Conservation (phyloP, 2,797 vertebrate species). For the Ibycter americanus region DNA sequence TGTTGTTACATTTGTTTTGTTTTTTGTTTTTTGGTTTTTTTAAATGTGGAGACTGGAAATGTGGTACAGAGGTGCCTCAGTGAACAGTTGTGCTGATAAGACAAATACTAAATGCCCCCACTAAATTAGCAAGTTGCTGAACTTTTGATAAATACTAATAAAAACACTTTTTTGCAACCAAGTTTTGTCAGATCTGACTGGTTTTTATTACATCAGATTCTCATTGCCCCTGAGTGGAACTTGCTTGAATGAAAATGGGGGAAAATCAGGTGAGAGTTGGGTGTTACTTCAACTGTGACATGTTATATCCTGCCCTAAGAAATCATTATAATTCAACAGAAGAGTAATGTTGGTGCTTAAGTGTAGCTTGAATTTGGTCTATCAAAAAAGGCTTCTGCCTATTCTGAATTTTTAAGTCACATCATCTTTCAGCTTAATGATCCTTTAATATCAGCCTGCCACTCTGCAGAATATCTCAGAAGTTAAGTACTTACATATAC, state of each 20-base stretch:
- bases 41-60: not conserved
- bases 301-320: not conserved
- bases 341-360: not conserved
- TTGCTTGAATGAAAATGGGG: not conserved
- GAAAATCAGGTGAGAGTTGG: not conserved
- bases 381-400: slow-evolving; percentile 17
- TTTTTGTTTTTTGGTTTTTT: not conserved
- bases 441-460: slow-evolving; percentile 24
- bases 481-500: slow-evolving; percentile 91
- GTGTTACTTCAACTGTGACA: not conserved
- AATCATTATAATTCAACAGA: not conserved
- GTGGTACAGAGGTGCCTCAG: not conserved
- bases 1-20: not conserved
- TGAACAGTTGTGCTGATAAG: not conserved
- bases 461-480: not conserved
- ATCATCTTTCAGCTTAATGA: slow-evolving; percentile 31
- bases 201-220: not conserved
- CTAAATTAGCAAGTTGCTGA: not conserved
- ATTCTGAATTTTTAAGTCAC: slow-evolving; percentile 26
- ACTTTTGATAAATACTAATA: not conserved
- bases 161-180: not conserved
- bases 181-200: not conserved
- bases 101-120: not conserved
- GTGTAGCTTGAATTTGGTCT: not conserved
- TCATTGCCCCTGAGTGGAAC: not conserved